Conservation (phyloP, 64 coral and sea anemone species). For the Dendrophyllia cribrosa region DNA sequence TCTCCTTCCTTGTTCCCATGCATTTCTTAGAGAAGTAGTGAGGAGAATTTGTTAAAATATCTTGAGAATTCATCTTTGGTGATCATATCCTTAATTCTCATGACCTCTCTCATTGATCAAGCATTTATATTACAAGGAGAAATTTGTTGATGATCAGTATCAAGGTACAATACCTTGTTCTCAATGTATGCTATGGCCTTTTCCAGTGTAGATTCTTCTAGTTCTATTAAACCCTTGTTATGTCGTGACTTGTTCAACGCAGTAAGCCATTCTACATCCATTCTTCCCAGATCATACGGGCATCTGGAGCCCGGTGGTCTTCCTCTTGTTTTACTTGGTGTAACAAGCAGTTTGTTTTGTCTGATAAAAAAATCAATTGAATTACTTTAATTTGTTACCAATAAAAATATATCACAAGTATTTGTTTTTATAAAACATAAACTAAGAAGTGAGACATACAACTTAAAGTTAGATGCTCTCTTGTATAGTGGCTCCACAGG, state of each 20-base stretch:
- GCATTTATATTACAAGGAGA: no score
- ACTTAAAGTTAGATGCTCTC: conserved; percentile 75
- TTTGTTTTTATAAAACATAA: no score
- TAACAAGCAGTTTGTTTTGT: conserved; percentile 70
- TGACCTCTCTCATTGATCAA: no score
- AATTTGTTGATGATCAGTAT: no score
- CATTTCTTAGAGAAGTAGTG: no score
- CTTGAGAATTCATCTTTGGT: no score
- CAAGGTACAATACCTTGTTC: conserved; percentile 96
- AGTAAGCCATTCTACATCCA: conserved; percentile 95
- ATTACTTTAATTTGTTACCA: neutral
- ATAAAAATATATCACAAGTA: no score
- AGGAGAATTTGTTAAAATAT: no score
- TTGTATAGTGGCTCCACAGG: conserved; percentile 71
- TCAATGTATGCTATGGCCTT: conserved; percentile 94
- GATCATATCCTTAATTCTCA: no score
- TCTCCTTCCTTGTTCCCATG: no score
- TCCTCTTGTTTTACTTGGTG: conserved; percentile 72
- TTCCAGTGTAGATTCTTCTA: conserved; percentile 85
- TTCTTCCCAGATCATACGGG: conserved; percentile 75
- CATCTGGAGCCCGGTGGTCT: conserved; percentile 55
- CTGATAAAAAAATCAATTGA: conserved; percentile 24
- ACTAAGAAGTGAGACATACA: conserved; percentile 56
- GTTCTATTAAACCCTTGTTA: conserved; percentile 80
- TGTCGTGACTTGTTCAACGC: conserved; percentile 82